Conservation (phyloP, 1,140 invertebrate genomes). For the Tachypleus tridentatus region DNA sequence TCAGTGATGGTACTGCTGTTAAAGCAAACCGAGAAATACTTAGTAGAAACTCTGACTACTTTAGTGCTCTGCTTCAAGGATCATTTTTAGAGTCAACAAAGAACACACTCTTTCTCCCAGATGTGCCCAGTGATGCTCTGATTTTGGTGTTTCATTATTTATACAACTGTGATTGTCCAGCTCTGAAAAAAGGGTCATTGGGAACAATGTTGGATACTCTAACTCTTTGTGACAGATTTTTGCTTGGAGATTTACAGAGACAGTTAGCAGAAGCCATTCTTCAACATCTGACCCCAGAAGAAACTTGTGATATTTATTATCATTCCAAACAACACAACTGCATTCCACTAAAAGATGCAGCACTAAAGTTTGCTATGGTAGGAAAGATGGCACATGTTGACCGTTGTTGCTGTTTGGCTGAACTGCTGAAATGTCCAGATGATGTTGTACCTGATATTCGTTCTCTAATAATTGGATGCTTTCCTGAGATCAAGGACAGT, state of each 20-base stretch:
- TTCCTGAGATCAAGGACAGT: too few relatives aligned
- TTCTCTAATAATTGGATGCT: too few relatives aligned
- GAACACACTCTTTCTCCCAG: neutral
- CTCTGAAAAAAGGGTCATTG: constrained; percentile 5
- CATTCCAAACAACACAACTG: too few relatives aligned
- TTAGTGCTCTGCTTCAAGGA: constrained; percentile 10
- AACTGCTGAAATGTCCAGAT: too few relatives aligned
- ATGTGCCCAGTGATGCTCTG: constrained; percentile 4
- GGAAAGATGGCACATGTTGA: too few relatives aligned
- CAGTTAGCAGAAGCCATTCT: too few relatives aligned
- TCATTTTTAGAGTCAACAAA: constrained; percentile 4
- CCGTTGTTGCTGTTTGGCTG: too few relatives aligned
- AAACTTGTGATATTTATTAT: too few relatives aligned
- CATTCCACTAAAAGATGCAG: too few relatives aligned
- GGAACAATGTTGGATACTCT: constrained; percentile 5
- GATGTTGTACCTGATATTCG: too few relatives aligned
- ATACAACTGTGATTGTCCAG: constrained; percentile 7
- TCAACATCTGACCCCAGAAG: too few relatives aligned
- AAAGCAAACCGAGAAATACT: constrained; percentile 9
- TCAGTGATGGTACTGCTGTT: constrained; percentile 1
- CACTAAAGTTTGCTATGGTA: too few relatives aligned
- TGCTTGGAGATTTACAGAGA: neutral
- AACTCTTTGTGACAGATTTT: constrained; percentile 6
- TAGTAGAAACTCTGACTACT: constrained; percentile 12
- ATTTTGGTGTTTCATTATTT: constrained; percentile 12